These are phyloP conservation scores for Aporophyla nigra DNA, from an alignment of 2,888 invertebrate species.

Conservation along the genomic window DNA sequence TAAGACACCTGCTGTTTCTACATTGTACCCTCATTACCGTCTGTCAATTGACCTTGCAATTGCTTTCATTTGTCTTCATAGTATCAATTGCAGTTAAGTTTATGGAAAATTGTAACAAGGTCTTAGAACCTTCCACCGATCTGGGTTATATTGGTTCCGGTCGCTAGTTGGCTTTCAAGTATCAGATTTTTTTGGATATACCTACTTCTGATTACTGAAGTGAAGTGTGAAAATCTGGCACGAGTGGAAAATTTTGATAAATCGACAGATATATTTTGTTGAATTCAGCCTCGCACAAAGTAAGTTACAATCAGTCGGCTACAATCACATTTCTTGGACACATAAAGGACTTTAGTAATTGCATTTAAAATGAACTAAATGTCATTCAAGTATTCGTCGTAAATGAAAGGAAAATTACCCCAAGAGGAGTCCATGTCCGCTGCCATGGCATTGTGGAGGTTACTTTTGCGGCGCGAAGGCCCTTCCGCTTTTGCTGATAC, in stretches of 20 bases:
- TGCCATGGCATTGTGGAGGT: slow-evolving; percentile 92
- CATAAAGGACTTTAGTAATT: slow-evolving; percentile 37
- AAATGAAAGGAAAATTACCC: slow-evolving; percentile 77
- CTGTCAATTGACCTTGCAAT: slow-evolving; percentile 55
- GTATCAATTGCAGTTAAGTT: slow-evolving; percentile 49
- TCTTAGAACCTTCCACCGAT: slow-evolving; percentile 52
- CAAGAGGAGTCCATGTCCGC: slow-evolving; percentile 87
- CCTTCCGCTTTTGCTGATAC: slow-evolving; percentile 91
- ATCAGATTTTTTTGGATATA: slow-evolving; percentile 27
- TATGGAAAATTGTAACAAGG: slow-evolving; percentile 62
- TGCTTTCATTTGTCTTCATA: slow-evolving; percentile 53
- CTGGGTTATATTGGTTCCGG: slow-evolving; percentile 63
- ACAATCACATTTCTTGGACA: slow-evolving; percentile 21
- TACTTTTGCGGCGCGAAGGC: slow-evolving; percentile 93
- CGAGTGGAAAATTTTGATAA: slow-evolving; percentile 8
- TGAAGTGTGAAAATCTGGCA: slow-evolving; percentile 2
- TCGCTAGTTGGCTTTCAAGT: slow-evolving; percentile 40
- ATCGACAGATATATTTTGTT: slow-evolving; percentile 1
- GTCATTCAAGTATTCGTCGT: slow-evolving; percentile 25
- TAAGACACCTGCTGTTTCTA: slow-evolving; percentile 67
- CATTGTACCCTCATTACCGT: slow-evolving; percentile 47
- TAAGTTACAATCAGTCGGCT: not conserved
- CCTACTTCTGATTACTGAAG: not conserved
- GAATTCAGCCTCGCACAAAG: slow-evolving; percentile 23
- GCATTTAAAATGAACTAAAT: slow-evolving; percentile 41